phyloP scores from a whole-genome alignment of 30 jellyfish, hydroid and myxozoan genomes.

The Nemopilema nomurai region DNA sequence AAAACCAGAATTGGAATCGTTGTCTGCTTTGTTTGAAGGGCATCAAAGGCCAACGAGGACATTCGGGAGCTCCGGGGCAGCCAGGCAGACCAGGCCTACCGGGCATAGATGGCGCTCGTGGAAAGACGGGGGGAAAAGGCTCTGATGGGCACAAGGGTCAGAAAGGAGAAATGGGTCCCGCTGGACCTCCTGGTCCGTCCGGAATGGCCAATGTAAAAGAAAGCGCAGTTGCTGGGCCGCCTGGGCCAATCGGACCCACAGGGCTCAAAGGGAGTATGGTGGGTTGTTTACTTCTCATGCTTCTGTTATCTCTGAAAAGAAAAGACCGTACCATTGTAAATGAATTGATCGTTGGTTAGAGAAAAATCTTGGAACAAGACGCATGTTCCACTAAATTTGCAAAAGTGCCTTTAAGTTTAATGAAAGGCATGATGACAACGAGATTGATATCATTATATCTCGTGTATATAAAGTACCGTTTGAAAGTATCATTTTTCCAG shows the following conservation, averaged over 20 bases:
- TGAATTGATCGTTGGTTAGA: too few species aligned
- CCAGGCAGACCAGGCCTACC: slow-evolving; percentile 25
- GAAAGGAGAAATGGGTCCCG: slow-evolving; percentile 21
- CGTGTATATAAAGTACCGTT: too few species aligned
- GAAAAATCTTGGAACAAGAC: too few species aligned
- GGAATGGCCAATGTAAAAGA: slow-evolving; percentile 60
- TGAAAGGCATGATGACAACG: too few species aligned
- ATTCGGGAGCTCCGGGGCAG: neutral
- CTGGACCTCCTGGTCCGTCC: slow-evolving; percentile 28
- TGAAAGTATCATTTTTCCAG: too few species aligned
- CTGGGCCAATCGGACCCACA: slow-evolving; percentile 26
- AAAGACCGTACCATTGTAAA: too few species aligned
- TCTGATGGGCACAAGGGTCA: neutral
- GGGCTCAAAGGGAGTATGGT: slow-evolving; percentile 18
- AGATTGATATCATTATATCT: too few species aligned
- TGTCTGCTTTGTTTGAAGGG: neutral
- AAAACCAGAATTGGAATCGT: too few species aligned
- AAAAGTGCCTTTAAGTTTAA: too few species aligned
- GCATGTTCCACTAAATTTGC: too few species aligned
- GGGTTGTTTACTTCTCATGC: too few species aligned
- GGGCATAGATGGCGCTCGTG: slow-evolving; percentile 23
- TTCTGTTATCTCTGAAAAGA: too few species aligned
- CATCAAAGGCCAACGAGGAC: slow-evolving; percentile 8
- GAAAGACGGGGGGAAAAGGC: slow-evolving; percentile 6
- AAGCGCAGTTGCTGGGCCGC: slow-evolving; percentile 27